Evolutionary conservation across 2,888 invertebrate genomes (phyloP).

Genomic region (Helobdella robusta): DNA sequence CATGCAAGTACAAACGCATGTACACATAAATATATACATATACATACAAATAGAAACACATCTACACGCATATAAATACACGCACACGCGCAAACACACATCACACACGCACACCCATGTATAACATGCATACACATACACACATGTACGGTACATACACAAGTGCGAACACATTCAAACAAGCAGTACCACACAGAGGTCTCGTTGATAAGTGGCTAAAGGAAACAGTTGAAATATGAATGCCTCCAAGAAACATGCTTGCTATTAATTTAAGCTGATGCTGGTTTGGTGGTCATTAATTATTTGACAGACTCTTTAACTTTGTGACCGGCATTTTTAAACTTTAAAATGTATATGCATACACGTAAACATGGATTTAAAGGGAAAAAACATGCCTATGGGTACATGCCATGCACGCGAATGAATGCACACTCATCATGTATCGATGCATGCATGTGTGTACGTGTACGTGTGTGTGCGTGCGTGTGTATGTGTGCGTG

Average conservation of each 20-base stretch:
- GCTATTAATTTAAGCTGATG: too few species aligned
- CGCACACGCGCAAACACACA: not conserved
- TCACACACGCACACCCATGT: too few species aligned
- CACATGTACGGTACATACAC: too few species aligned
- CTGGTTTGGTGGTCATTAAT: too few species aligned
- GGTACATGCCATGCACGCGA: not conserved
- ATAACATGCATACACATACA: too few species aligned
- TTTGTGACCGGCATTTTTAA: not conserved
- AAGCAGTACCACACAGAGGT: not conserved
- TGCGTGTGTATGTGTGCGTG: slow-evolving; percentile 10
- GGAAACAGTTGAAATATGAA: not conserved
- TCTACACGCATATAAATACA: slow-evolving; percentile 7
- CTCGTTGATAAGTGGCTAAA: not conserved
- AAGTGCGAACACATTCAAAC: not conserved
- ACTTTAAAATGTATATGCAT: not conserved
- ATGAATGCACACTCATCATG: not conserved
- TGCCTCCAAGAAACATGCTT: not conserved
- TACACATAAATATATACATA: slow-evolving; percentile 24
- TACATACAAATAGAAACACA: slow-evolving; percentile 13
- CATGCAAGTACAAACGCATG: slow-evolving; percentile 22
- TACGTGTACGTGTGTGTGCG: slow-evolving; percentile 4
- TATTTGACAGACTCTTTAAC: too few species aligned
- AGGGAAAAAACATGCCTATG: too few species aligned
- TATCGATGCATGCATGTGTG: not conserved
- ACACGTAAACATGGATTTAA: too few species aligned